phyloP scores from a whole-genome alignment of 2,888 invertebrate species.

The Toxonevra muliebris region DNA sequence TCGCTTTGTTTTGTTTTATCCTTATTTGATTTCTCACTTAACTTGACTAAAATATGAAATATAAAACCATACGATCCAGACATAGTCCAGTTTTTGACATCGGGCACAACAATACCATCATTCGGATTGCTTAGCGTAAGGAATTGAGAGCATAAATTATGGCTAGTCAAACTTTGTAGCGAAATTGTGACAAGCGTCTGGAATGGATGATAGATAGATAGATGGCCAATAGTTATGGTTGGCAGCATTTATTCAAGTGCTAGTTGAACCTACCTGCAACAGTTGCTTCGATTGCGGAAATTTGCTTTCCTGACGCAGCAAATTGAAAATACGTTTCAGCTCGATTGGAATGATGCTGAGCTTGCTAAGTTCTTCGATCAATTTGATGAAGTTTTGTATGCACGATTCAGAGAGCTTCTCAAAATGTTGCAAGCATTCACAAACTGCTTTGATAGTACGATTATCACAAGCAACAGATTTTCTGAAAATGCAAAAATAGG shows the following conservation, averaged over 20 bases:
- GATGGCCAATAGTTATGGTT: neutral
- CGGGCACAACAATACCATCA: constrained; percentile 69
- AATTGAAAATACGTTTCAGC: constrained; percentile 68
- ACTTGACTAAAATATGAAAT: constrained; percentile 69
- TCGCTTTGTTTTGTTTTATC: neutral
- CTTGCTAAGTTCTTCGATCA: constrained; percentile 69
- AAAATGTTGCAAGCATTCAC: constrained; percentile 64
- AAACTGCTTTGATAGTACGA: constrained; percentile 66
- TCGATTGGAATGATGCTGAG: constrained; percentile 69
- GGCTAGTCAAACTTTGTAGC: constrained; percentile 57
- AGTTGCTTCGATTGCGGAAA: constrained; percentile 60
- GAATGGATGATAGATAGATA: constrained; percentile 10
- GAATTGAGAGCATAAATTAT: constrained; percentile 66
- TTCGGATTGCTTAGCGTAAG: constrained; percentile 66
- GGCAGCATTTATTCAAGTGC: constrained; percentile 42
- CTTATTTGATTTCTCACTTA: constrained; percentile 57
- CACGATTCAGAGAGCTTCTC: constrained; percentile 64
- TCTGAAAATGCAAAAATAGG: constrained; percentile 56
- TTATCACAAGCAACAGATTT: constrained; percentile 68
- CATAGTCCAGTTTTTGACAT: constrained; percentile 69
- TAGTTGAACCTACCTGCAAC: constrained; percentile 52
- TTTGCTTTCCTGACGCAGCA: constrained; percentile 56
- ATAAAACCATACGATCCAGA: constrained; percentile 69
- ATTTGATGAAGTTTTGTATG: constrained; percentile 67
- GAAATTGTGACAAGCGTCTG: constrained; percentile 61